Conservation (phyloP, 2,797 vertebrate genomes). For the Caiman crocodilus region DNA sequence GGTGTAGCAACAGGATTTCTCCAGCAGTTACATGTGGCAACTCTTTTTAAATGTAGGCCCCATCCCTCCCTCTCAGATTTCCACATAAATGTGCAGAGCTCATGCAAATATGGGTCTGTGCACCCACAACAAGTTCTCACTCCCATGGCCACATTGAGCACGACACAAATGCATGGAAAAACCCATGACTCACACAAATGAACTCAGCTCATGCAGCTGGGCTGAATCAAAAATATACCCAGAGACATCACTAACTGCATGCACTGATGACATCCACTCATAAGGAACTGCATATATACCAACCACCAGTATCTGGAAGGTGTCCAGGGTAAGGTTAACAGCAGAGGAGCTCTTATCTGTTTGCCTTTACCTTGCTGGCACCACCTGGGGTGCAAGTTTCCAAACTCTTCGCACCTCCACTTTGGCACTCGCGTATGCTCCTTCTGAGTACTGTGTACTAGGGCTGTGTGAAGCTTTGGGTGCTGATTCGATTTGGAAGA, state of each 20-base stretch:
- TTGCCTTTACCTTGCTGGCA: too few relatives aligned
- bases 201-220: too few relatives aligned
- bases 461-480: too few relatives aligned
- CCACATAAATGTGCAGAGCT: rapidly evolving
- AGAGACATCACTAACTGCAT: background rate
- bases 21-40: rapidly evolving
- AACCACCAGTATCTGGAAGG: too few relatives aligned
- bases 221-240: too few relatives aligned
- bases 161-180: background rate
- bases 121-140: background rate
- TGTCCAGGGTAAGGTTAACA: too few relatives aligned
- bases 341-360: too few relatives aligned
- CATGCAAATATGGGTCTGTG: background rate
- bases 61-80: rapidly evolving
- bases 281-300: background rate
- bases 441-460: too few relatives aligned
- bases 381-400: too few relatives aligned
- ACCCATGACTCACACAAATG: background rate
- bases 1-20: background rate
- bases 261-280: rapidly evolving
- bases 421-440: too few relatives aligned
- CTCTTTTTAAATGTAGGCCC: background rate
- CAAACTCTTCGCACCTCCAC: too few relatives aligned
- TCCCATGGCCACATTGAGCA: rapidly evolving
- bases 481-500: too few relatives aligned